Conservation (phyloP, 2,888 invertebrate species). For the Leucania comma region DNA sequence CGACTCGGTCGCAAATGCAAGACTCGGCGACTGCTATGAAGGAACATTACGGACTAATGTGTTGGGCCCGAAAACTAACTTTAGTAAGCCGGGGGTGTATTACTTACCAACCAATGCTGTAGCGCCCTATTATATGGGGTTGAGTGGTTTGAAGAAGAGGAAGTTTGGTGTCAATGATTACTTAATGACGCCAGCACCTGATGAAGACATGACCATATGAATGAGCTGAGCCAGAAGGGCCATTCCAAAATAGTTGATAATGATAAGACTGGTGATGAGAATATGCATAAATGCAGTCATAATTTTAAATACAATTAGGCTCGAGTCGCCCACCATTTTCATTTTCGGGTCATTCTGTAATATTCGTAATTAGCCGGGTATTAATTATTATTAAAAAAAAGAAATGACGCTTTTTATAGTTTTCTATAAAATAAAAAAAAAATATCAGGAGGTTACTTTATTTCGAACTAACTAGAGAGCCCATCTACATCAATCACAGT, state of each 20-base stretch:
- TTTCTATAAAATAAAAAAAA: neutral
- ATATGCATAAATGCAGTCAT: neutral
- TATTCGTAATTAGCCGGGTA: neutral
- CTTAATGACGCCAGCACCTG: constrained; percentile 76
- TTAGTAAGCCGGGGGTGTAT: constrained; percentile 80
- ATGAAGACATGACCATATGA: constrained; percentile 73
- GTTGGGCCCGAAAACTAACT: constrained; percentile 82
- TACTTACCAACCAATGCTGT: constrained; percentile 79
- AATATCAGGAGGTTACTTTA: neutral
- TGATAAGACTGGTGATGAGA: neutral
- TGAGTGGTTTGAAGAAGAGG: constrained; percentile 73
- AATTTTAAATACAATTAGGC: neutral
- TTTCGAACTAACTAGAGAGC: neutral
- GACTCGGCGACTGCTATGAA: constrained; percentile 80
- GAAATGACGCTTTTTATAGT: neutral
- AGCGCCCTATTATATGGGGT: constrained; percentile 78
- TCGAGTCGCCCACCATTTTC: constrained; percentile 1
- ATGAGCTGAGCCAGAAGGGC: neutral
- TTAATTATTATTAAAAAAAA: no score
- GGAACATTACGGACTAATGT: constrained; percentile 70
- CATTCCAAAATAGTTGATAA: neutral
- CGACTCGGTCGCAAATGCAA: constrained; percentile 74
- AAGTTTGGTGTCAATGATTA: constrained; percentile 77
- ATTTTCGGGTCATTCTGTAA: neutral
- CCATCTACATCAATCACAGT: neutral